Base-by-base conservation (phyloP, 2,888 invertebrate genomes). In the Agrotis puta region DNA sequence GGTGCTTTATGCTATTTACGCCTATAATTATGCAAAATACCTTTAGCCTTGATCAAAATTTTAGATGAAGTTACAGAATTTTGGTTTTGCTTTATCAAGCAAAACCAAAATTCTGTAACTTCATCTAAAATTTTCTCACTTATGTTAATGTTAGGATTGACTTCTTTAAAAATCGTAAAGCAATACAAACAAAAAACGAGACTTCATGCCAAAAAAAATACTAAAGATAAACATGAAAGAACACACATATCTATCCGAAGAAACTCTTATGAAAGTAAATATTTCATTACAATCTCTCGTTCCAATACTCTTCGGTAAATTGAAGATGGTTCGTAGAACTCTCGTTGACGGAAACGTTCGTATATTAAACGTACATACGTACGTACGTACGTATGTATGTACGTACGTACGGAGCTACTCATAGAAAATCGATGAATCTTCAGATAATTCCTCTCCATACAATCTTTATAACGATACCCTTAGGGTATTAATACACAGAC, bases 221-320 rank as follows among this genome's bases (percentile, higher is more conserved):
- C 3, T 16, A 27, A 66, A 58, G 18, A 51, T 50, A 74, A 61
- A 61, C 45, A 57, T 70, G 20, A 27, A 16, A 63, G 59, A 65
- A 51, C 18, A 59, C 59, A 27, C 16, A 11, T 27, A 50, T 20
- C 9, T 50, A 64, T 39, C 53, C 47, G 27, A 3, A 58, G 48
- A 48, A 62, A 76, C 65, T 62, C 65, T 45, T 48, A 58, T 33
- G 33, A 53, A 71, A 57, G 62, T 71, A 77, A 77, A 77, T 77
- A 72, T 67, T 77, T 64, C 66, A 77, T 68, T 61, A 77, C 68
- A 73, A 77, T 64, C 72, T 72, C 47, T 22, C 45, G 66, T 72
- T 77, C 39, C 72, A 77, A 77, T 73, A 73, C 48, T 43, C 77
- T 20, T 18, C 33, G 51, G 64, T 48, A 77, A 73, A 77, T 77